Base-by-base conservation (phyloP, 1,140 invertebrate species). In the Drosophila kikkawai region DNA sequence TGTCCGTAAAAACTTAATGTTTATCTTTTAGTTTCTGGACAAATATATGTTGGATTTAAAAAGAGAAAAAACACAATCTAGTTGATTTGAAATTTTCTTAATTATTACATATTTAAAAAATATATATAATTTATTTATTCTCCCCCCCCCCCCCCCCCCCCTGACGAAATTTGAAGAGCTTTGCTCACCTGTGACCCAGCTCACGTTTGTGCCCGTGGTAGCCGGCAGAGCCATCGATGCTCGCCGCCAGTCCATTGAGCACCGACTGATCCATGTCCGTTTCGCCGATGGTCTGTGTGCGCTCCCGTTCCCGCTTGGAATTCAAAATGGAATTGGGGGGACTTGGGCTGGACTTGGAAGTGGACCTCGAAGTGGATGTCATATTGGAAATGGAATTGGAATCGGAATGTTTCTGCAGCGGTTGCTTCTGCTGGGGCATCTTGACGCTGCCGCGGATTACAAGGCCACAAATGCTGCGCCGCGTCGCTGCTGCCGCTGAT, bases 261-360 rank as follows among this genome's bases (percentile, higher is more conserved):
- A 92, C 75, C 9, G 83, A 88, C 53, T 91, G 91, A 79, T 92
- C 86, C 74, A 92, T 91, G 59, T 92, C 87, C 55, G 84, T 68
- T 77, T 90, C 91, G 8, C 91, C 87, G 44, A 87, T 87, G 1
- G 85, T 92, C 45, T 86, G 81, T 51, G 75, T 75, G 36, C 81
- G 80, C 34, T 65, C 66, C 26, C 56, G 47, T 65, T 79, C 78
- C 56, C 69, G 75, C 55, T 39, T 75, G 50, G 60, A 53, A 22
- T 45, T 59, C 53, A 58, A 11, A 19, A 22, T 1, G 2, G 22
- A 11, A 17, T 15, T 15, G 15, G 15, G 36, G 29, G 29, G 19
- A 57, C 19, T 41, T 42, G 55, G 11, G 17, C 7, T 45, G 22
- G 44, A 26, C 22, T 36, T 37, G 58, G 44, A 19, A 65, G 4